These are phyloP conservation scores for Ciconia stormi DNA, from an alignment of 2,113 vertebrate species.

Conservation along the genomic window DNA sequence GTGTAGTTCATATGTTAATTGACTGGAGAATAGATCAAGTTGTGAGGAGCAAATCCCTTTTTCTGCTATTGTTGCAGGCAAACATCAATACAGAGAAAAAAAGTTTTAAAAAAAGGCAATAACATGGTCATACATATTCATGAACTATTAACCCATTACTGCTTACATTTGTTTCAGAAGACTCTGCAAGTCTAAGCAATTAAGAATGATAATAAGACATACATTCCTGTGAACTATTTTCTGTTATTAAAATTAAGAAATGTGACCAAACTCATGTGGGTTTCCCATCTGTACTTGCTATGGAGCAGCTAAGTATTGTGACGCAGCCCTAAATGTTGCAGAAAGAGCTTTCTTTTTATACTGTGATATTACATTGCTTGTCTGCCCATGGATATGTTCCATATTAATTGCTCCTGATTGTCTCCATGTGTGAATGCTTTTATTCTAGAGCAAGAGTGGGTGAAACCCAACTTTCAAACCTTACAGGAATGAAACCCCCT, in stretches of 20 bases:
- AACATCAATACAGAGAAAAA: neutral
- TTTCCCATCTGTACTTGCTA: neutral
- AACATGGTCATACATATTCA: slow-evolving; percentile 29
- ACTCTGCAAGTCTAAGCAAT: slow-evolving; percentile 34
- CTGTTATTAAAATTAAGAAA: neutral
- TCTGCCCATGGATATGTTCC: neutral
- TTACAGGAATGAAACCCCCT: neutral
- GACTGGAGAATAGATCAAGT: neutral
- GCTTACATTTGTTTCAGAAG: slow-evolving; percentile 43
- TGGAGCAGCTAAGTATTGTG: neutral
- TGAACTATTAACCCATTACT: slow-evolving; percentile 43
- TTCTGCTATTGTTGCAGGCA: neutral
- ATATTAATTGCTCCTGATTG: neutral
- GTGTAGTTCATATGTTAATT: slow-evolving; percentile 6
- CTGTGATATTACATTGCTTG: neutral
- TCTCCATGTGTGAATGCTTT: neutral
- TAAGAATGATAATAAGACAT: slow-evolving; percentile 26
- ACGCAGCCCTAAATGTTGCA: neutral
- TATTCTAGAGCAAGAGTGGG: neutral
- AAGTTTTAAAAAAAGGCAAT: neutral
- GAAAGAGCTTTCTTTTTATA: neutral
- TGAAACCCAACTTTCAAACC: neutral
- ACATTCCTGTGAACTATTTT: neutral
- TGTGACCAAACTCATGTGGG: neutral
- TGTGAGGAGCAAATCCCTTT: neutral